Evolutionary conservation across 2,113 vertebrate genomes (phyloP).

Genomic region (Hippotragus niger): DNA sequence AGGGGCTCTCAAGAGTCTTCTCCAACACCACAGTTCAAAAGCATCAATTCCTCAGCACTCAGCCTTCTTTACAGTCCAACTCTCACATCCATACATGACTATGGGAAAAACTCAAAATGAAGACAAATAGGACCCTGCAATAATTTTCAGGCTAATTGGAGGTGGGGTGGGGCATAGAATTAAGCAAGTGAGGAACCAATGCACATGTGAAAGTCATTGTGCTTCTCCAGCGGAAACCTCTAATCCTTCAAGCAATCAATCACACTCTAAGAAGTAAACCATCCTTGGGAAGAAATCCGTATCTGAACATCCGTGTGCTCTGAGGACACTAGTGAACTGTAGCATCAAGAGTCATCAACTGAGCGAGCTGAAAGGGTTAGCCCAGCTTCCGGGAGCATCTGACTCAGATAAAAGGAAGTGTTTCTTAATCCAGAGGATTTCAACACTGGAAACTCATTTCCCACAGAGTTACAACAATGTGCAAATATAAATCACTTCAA

Average conservation of each 20-base stretch:
- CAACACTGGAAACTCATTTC: background rate
- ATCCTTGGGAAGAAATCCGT: background rate
- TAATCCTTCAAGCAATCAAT: background rate
- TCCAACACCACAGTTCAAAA: background rate
- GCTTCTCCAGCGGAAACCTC: background rate
- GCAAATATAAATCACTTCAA: background rate
- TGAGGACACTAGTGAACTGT: background rate
- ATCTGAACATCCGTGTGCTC: background rate
- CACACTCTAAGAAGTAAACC: background rate
- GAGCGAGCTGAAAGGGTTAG: background rate
- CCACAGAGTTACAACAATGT: background rate
- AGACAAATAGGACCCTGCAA: background rate
- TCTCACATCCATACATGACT: background rate
- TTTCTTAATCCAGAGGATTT: background rate
- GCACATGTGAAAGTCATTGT: background rate
- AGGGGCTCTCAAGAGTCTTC: background rate
- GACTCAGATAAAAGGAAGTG: conserved; percentile 24
- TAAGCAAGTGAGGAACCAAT: background rate
- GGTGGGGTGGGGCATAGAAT: rapidly evolving
- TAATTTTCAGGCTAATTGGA: background rate
- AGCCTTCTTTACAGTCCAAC: background rate
- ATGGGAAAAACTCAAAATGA: background rate
- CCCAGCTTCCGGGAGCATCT: background rate
- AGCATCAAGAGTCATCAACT: background rate
- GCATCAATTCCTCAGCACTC: background rate